Evolutionary conservation across 37 sponge, comb jelly and placozoan species (phyloP).

Genomic region (Lycopodina hypogea): DNA sequence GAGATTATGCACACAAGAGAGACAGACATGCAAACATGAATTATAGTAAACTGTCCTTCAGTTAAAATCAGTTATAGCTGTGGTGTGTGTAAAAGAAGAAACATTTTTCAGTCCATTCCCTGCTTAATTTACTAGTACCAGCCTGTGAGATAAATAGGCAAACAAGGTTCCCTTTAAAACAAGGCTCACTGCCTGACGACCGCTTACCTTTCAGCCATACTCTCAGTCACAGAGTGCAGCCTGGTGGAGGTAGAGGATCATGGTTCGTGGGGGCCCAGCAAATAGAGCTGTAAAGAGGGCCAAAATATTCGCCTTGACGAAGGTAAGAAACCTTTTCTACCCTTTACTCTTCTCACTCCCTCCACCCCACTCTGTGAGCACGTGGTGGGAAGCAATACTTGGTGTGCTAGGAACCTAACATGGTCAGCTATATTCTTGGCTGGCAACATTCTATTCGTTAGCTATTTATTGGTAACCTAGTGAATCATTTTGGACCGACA

Average conservation of each 20-base stretch:
- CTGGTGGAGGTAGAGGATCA: no score
- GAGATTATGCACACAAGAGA: no score
- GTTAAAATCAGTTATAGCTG: no score
- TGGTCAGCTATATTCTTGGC: not conserved
- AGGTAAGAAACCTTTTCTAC: constrained; percentile 31
- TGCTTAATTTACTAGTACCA: no score
- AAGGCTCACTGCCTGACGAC: not conserved
- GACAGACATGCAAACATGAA: no score
- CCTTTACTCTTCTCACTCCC: not conserved
- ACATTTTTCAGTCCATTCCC: no score
- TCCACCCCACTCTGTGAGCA: not conserved
- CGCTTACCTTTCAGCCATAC: no score
- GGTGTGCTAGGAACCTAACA: not conserved
- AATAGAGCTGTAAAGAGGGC: constrained; percentile 69
- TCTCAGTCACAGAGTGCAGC: no score
- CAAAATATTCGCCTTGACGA: constrained; percentile 81
- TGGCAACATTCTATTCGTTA: not conserved
- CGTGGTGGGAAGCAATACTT: not conserved
- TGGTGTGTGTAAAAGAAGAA: no score
- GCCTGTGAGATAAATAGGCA: not conserved
- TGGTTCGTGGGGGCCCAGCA: constrained; percentile 78
- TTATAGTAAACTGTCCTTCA: no score
- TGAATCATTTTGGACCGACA: no score
- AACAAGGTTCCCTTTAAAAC: not conserved
- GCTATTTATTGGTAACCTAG: not conserved